These are phyloP conservation scores for Petrolisthes manimaculis DNA, from an alignment of 2,888 invertebrate genomes.

Conservation along the genomic window DNA sequence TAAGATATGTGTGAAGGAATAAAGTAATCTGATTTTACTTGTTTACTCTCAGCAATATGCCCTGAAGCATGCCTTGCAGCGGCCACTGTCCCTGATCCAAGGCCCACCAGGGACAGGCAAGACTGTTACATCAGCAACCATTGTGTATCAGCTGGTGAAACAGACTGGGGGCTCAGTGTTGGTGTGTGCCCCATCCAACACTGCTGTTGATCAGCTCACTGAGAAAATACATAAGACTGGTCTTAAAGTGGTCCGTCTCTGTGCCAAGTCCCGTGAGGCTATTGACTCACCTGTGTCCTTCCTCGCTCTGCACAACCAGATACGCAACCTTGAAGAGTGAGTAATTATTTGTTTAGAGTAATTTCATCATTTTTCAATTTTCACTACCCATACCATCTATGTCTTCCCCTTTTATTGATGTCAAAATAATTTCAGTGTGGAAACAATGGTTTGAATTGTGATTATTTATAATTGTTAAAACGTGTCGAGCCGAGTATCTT, in stretches of 20 bases:
- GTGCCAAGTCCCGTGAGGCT: constrained; percentile 97
- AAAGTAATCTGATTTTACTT: neutral
- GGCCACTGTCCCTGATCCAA: constrained; percentile 96
- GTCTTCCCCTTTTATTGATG: too few relatives aligned
- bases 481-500: too few relatives aligned
- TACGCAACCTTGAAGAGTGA: constrained; percentile 89
- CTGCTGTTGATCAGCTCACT: constrained; percentile 98
- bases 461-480: too few relatives aligned
- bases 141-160: constrained; percentile 96
- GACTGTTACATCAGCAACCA: constrained; percentile 98
- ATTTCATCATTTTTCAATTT: too few relatives aligned
- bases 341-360: neutral
- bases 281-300: constrained; percentile 98
- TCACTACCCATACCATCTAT: too few relatives aligned
- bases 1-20: neutral
- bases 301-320: constrained; percentile 96
- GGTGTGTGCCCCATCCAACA: constrained; percentile 99
- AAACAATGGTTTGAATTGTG: too few relatives aligned
- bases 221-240: constrained; percentile 99
- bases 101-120: constrained; percentile 97
- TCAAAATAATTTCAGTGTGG: too few relatives aligned
- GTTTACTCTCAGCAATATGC: constrained; percentile 84
- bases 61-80: constrained; percentile 96
- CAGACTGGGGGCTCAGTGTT: constrained; percentile 89
- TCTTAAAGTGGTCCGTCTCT: constrained; percentile 89